phyloP scores from a whole-genome alignment of 2,113 vertebrate genomes.

The Sterrhoptilus dennistouni region DNA sequence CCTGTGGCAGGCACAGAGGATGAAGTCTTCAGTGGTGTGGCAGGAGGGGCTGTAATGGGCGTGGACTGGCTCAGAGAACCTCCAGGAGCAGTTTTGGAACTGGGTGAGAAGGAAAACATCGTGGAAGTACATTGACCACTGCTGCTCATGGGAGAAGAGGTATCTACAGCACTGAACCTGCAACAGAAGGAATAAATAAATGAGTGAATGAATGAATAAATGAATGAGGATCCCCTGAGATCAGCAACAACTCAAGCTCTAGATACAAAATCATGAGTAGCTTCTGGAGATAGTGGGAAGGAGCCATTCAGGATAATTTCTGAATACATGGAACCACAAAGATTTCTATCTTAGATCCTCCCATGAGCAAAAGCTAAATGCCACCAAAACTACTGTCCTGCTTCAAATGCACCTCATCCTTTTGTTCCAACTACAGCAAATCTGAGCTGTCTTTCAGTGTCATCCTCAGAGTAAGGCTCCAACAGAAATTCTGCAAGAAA shows the following conservation, averaged over 20 bases:
- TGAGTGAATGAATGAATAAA: background rate
- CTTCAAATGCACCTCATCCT: background rate
- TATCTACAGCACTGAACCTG: conserved; percentile 80
- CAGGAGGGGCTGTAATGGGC: background rate
- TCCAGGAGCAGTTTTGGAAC: conserved; percentile 71
- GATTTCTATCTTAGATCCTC: background rate
- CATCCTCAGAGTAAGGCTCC: background rate
- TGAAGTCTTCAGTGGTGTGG: conserved; percentile 44
- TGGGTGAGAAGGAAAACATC: conserved; percentile 73
- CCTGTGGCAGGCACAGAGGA: conserved; percentile 24
- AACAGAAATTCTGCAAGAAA: background rate
- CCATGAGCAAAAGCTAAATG: background rate
- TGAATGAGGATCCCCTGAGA: background rate
- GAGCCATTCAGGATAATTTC: background rate
- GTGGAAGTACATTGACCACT: conserved; percentile 13
- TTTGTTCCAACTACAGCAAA: background rate
- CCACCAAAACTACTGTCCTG: background rate
- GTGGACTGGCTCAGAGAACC: conserved; percentile 57
- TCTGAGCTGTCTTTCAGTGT: background rate
- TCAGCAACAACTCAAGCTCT: background rate
- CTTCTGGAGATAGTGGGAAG: background rate
- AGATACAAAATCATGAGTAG: background rate
- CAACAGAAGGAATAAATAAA: background rate
- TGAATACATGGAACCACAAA: background rate
- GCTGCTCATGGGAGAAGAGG: conserved; percentile 47